A percentile compares a stretch with the other conserved stretches of the same genome.
Evolutionary conservation across 2,797 vertebrate genomes (phyloP).

Genomic region (Sebastes hubbsi): DNA sequence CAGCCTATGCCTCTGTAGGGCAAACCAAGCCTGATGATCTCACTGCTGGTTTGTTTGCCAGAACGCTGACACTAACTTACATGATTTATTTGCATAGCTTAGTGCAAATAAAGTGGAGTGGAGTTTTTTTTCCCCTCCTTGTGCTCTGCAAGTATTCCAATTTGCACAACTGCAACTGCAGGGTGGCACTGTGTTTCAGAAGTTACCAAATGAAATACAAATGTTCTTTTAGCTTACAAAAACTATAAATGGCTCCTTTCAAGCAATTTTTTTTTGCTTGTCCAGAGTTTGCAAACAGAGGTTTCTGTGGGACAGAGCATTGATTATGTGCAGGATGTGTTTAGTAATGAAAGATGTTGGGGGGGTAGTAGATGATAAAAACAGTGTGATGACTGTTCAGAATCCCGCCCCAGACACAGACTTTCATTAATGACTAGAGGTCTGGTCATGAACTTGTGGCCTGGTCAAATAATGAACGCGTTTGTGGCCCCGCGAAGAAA

Average conservation of each 20-base stretch:
- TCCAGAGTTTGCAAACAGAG: slow-evolving; percentile 73
- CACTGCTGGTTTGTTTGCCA: slow-evolving; percentile 25
- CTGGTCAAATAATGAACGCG: slow-evolving; percentile 73
- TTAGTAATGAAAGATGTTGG: slow-evolving; percentile 73
- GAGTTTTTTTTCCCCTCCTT: not conserved
- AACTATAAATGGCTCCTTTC: slow-evolving; percentile 73
- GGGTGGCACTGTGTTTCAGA: slow-evolving; percentile 37
- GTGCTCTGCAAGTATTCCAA: not conserved
- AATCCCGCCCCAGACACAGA: slow-evolving; percentile 67
- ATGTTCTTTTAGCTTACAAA: slow-evolving; percentile 69
- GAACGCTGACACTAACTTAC: not conserved
- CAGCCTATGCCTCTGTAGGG: not conserved
- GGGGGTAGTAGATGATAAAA: slow-evolving; percentile 59
- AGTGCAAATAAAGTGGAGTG: not conserved
- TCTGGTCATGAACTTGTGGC: slow-evolving; percentile 74
- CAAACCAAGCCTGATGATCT: slow-evolving; percentile 6
- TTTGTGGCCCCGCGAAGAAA: slow-evolving; percentile 53
- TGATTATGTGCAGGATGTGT: slow-evolving; percentile 77
- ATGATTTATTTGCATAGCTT: slow-evolving; percentile 44
- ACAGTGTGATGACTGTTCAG: slow-evolving; percentile 78
- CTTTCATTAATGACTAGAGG: slow-evolving; percentile 72
- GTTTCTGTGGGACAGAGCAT: slow-evolving; percentile 70
- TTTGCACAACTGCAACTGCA: slow-evolving; percentile 16
- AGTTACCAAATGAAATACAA: slow-evolving; percentile 62
- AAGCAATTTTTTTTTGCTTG: slow-evolving; percentile 62